Base-by-base conservation (phyloP, 2,888 invertebrate genomes). In the Branchellion lobata region DNA sequence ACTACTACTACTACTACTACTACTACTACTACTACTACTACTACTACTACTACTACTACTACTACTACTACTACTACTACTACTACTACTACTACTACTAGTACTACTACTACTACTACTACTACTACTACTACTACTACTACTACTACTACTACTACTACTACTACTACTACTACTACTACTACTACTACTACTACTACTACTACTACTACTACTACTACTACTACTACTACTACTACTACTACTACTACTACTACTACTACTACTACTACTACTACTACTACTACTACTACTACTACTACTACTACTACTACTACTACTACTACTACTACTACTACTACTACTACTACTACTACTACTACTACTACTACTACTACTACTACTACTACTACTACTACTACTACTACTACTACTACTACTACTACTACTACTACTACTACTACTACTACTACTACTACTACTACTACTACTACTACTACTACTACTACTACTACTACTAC, bases 61-160 rank as follows among this genome's bases (percentile, higher is more conserved):
- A 57, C 61, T 57, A 57, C 61, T 57, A 57, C 61, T 57, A 57
- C 61, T 57, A 57, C 61, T 57, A 57, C 61, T 57, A 57, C 61
- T 57, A 57, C 61, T 57, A 57, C 61, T 57, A 57, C 61, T 57
- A 57, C 61, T 57, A 57, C 61, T 57, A 57, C 61, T 57, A 18
- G 11, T 40, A 40, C 40, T 57, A 57, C 61, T 57, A 57, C 61
- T 57, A 57, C 61, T 57, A 57, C 61, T 57, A 57, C 61, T 57
- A 57, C 61, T 57, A 57, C 61, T 57, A 57, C 61, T 57, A 57
- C 61, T 57, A 57, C 61, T 57, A 57, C 61, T 57, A 57, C 61
- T 57, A 57, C 61, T 57, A 57, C 61, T 57, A 18, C 61, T 40
- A 14, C 40, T 40, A 40, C 40, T 57, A 57, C 61, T 57, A 57